These are phyloP conservation scores for Plumapathes pennacea DNA, from an alignment of 92 coral and sea anemone genomes.

Conservation along the genomic window DNA sequence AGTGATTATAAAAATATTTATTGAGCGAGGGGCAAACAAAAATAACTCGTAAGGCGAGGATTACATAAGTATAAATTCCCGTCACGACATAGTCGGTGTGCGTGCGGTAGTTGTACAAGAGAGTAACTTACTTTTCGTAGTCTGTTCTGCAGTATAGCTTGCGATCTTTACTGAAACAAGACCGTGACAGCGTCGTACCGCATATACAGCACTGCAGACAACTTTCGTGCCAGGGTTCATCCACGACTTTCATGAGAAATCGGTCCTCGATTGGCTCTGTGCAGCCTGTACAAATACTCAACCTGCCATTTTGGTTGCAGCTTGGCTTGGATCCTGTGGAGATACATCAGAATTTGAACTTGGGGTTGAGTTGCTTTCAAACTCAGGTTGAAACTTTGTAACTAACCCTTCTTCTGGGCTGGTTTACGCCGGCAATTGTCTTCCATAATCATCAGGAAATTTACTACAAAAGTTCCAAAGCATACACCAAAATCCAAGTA, in stretches of 20 bases:
- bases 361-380: too few species aligned
- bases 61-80: background rate
- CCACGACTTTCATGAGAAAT: slow-evolving; percentile 98
- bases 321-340: slow-evolving; percentile 81
- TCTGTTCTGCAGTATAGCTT: slow-evolving; percentile 95
- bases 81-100: background rate
- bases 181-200: slow-evolving; percentile 83
- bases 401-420: slow-evolving; percentile 46
- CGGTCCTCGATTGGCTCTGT: slow-evolving; percentile 98
- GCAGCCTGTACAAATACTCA: slow-evolving; percentile 96
- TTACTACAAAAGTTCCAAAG: too few species aligned
- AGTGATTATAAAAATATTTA: slow-evolving; percentile 74
- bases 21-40: slow-evolving; percentile 56
- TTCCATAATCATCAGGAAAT: slow-evolving; percentile 98
- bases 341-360: too few species aligned
- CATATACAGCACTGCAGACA: slow-evolving; percentile 98
- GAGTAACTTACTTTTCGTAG: slow-evolving; percentile 92
- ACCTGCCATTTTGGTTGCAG: slow-evolving; percentile 87
- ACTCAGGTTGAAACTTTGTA: slow-evolving; percentile 1
- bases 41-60: slow-evolving; percentile 29
- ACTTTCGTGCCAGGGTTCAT: slow-evolving; percentile 99
- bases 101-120: background rate
- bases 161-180: slow-evolving; percentile 96
- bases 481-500: too few species aligned
- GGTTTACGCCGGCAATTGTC: slow-evolving; percentile 73